Evolutionary conservation across 2,797 vertebrate genomes (phyloP).

Genomic region (Catamblyrhynchus diadema): DNA sequence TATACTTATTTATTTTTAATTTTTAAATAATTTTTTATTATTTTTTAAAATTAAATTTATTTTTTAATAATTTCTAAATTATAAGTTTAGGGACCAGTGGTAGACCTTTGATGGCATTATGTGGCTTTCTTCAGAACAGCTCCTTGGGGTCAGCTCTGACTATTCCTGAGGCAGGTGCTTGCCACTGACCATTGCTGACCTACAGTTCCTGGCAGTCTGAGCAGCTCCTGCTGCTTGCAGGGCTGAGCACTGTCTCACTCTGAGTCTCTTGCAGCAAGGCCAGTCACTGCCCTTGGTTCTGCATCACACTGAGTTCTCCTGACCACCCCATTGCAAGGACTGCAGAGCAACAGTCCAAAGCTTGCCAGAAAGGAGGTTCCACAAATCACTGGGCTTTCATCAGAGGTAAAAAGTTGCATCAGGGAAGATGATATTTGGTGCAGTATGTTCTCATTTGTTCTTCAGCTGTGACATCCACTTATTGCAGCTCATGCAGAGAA

Average conservation of each 20-base stretch:
- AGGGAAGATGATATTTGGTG: not conserved
- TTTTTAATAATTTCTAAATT: not conserved
- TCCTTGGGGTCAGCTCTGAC: not conserved
- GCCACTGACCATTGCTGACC: not conserved
- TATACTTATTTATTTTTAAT: not conserved
- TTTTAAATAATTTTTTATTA: too few species aligned
- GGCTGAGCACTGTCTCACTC: not conserved
- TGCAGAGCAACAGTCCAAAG: rapidly evolving
- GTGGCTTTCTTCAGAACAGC: not conserved
- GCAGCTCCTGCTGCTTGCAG: not conserved
- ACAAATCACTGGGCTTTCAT: not conserved
- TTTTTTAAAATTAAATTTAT: too few species aligned
- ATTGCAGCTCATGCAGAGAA: not conserved
- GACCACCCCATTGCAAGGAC: not conserved
- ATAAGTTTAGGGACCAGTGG: not conserved
- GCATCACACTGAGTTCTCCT: rapidly evolving
- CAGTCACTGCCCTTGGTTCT: not conserved
- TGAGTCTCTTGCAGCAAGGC: not conserved
- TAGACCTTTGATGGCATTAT: not conserved
- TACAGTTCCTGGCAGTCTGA: not conserved
- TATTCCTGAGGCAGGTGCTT: not conserved
- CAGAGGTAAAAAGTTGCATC: not conserved
- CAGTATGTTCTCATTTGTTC: not conserved
- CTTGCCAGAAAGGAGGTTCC: not conserved
- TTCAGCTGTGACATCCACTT: not conserved